Evolutionary conservation across 1,140 invertebrate genomes (phyloP).

Genomic region (Bombus superbus): DNA sequence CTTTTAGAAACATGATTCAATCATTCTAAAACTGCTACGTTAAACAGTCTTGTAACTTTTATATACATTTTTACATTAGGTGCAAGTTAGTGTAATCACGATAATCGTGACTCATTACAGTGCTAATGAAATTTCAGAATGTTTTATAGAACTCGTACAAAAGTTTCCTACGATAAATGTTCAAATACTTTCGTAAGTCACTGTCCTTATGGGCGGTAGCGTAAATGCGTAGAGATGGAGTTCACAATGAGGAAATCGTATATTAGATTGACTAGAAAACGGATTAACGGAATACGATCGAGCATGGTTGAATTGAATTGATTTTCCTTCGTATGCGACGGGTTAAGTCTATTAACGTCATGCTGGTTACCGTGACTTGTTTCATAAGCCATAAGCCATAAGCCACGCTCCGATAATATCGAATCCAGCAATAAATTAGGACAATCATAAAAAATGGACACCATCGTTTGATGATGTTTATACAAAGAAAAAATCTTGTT

Average conservation of each 20-base stretch:
- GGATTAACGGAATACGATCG: background rate
- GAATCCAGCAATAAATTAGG: conserved; percentile 28
- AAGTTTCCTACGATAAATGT: background rate
- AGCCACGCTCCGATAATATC: conserved; percentile 53
- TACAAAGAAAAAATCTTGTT: background rate
- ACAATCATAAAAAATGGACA: conserved; percentile 41
- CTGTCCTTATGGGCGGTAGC: background rate
- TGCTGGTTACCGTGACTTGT: background rate
- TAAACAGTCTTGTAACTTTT: too few relatives aligned
- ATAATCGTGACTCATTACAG: too few relatives aligned
- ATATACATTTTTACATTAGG: too few relatives aligned
- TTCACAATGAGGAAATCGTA: conserved; percentile 21
- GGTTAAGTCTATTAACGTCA: conserved; percentile 32
- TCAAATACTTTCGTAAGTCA: background rate
- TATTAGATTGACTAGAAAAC: background rate
- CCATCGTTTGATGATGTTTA: conserved; percentile 24
- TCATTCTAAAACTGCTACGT: too few relatives aligned
- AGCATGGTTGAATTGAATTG: conserved; percentile 17
- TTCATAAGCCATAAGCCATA: conserved; percentile 46
- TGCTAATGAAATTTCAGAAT: background rate
- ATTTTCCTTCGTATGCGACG: conserved; percentile 18
- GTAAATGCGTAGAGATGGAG: background rate
- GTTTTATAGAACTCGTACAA: background rate
- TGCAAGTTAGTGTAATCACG: too few relatives aligned
- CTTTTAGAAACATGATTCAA: background rate